Base-by-base conservation (phyloP, 2,113 vertebrate genomes). In the Stigmatopora nigra region DNA sequence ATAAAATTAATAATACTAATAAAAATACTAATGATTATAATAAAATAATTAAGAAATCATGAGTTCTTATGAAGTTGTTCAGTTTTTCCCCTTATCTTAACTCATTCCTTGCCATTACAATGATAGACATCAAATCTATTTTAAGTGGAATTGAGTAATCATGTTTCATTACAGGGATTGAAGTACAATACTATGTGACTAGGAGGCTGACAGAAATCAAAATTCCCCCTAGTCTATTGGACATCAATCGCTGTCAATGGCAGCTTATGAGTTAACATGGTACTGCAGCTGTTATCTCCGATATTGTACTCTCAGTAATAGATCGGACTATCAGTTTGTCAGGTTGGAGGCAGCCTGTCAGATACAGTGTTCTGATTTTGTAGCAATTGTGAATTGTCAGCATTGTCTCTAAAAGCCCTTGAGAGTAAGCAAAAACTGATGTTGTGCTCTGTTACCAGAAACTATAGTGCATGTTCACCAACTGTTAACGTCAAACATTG, bases 301-400 rank as follows among this genome's bases (percentile, higher is more conserved):
- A 71, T 53, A 67, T 69, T 59, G 56, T n/a, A 65, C 56, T 55
- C 48, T 51, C 70, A 67, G 70, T 80, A 58, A 81, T 86, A 82
- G 79, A 87, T 86, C 76, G 78, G 13, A 67, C 11, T 72, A 75
- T 86, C 78, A 78, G 72, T 67, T 13, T 55, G 68, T 46, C 46
- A 67, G 69, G 69, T 68, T 71, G 64, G 72, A 77, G 48, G 61
- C 71, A 74, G 62, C 64, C 63, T 64, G 74, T 63, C 59, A 65
- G 71, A 72, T 66, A 65, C 46, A 61, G 64, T 19, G 52, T 41
- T 56, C 56, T 7, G 35, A 52, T 66, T 19, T 58, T 53, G 38
- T 60, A 76, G 35, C 70, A 49, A 4, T 63, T 64, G 81, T 71
- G 76, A 83, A 69, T 79, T 81, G 81, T 74, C 66, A 66, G 61